phyloP scores from a whole-genome alignment of 2,797 vertebrate species.

The Lindbergichthys nudifrons region DNA sequence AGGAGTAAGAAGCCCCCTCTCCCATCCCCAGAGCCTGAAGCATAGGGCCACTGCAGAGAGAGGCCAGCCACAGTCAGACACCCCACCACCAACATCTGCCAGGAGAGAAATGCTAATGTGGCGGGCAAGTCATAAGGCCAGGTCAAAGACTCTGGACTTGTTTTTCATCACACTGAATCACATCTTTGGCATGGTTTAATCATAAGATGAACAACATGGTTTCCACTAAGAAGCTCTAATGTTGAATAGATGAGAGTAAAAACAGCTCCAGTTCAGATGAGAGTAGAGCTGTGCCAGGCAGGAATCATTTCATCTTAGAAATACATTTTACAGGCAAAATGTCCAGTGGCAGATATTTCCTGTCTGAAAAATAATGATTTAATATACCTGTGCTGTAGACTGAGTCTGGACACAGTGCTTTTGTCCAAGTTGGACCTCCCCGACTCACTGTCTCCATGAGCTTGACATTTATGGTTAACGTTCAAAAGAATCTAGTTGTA shows the following conservation, averaged over 20 bases:
- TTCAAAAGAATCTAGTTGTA: conserved; percentile 66
- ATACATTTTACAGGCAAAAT: conserved; percentile 80
- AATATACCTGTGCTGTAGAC: conserved; percentile 75
- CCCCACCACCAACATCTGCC: conserved; percentile 60
- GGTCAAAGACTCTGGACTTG: conserved; percentile 70
- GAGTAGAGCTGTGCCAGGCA: conserved; percentile 60
- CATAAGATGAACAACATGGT: conserved; percentile 44
- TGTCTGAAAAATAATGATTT: conserved; percentile 82
- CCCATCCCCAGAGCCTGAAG: conserved; percentile 39
- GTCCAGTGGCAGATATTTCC: conserved; percentile 80
- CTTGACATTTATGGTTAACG: conserved; percentile 80
- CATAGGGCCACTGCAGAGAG: conserved; percentile 71
- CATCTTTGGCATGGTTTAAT: conserved; percentile 53
- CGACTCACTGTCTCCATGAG: conserved; percentile 77
- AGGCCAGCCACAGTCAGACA: conserved; percentile 58
- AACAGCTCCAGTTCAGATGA: conserved; percentile 54
- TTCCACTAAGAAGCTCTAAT: conserved; percentile 44
- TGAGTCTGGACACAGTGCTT: conserved; percentile 79
- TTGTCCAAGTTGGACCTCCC: conserved; percentile 79
- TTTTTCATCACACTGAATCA: conserved; percentile 67
- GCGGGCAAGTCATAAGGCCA: conserved; percentile 61
- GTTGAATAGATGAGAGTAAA: conserved; percentile 55
- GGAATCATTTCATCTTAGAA: conserved; percentile 80
- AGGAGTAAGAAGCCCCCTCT: conserved; percentile 40
- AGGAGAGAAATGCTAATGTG: conserved; percentile 76